Percentiles rank a stretch among this genome's conserved stretches.
phyloP scores from a whole-genome alignment of 2,888 invertebrate species.

The Entomobrya multifasciata region DNA sequence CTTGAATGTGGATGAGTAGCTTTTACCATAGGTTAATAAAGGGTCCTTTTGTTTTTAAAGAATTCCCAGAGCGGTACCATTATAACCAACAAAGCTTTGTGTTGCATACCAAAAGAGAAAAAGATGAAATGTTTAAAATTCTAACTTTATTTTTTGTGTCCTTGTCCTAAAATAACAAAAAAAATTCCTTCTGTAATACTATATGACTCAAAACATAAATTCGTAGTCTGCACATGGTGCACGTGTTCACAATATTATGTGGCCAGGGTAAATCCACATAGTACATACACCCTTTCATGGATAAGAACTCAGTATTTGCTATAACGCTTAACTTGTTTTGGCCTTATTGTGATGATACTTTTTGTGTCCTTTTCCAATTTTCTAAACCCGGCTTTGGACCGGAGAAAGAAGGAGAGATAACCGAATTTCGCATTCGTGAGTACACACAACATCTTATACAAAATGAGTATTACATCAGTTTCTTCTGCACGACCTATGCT shows the following conservation, averaged over 20 bases:
- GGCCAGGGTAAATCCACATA: neutral
- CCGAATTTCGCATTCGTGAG: slow-evolving; percentile 24
- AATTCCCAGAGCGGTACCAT: slow-evolving; percentile 40
- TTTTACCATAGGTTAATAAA: too few relatives aligned
- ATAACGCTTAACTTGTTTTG: neutral
- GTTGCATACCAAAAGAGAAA: slow-evolving; percentile 66
- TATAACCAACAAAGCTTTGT: slow-evolving; percentile 52
- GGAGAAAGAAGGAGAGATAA: slow-evolving; percentile 17
- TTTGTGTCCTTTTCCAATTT: slow-evolving; percentile 40
- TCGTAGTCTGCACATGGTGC: neutral
- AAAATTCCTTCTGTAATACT: neutral
- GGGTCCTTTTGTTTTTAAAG: slow-evolving; percentile 51
- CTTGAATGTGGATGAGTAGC: too few relatives aligned
- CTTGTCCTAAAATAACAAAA: too few relatives aligned
- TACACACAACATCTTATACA: slow-evolving; percentile 40
- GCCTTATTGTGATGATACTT: neutral
- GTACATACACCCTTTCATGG: neutral
- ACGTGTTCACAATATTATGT: neutral
- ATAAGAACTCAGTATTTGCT: neutral
- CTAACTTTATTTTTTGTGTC: slow-evolving; percentile 11
- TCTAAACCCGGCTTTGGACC: neutral
- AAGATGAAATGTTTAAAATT: slow-evolving; percentile 57
- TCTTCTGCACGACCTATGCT: too few relatives aligned
- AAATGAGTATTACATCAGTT: too few relatives aligned
- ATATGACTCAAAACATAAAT: neutral